phyloP scores from a whole-genome alignment of 2,113 vertebrate species.

The Chauna torquata region DNA sequence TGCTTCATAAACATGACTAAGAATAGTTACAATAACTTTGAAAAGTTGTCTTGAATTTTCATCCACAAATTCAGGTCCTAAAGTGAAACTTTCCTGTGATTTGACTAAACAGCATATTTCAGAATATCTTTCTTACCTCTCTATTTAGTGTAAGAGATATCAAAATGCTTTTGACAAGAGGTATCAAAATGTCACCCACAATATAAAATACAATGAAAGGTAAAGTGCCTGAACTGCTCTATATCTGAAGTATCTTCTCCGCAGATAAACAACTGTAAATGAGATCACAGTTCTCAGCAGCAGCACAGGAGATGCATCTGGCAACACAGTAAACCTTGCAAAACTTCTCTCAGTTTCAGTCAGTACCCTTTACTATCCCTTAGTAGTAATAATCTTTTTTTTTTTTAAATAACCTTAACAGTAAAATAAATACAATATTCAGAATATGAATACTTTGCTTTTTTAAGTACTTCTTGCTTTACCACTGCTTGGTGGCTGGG shows the following conservation, averaged over 20 bases:
- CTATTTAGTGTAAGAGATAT: neutral
- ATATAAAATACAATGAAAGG: neutral
- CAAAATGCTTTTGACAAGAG: neutral
- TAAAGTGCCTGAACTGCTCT: neutral
- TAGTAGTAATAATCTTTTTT: neutral
- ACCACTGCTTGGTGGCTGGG: neutral
- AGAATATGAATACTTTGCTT: neutral
- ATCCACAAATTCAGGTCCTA: neutral
- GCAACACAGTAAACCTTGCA: neutral
- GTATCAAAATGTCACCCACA: neutral
- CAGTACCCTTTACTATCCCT: neutral
- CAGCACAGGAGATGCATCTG: neutral
- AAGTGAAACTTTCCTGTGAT: neutral
- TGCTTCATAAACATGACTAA: neutral
- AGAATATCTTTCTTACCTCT: neutral
- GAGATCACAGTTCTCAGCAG: neutral
- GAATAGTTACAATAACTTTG: neutral
- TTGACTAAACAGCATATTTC: neutral
- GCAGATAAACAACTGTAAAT: neutral
- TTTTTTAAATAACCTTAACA: neutral
- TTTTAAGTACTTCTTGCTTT: neutral
- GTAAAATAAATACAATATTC: slow-evolving; percentile 13
- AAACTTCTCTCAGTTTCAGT: neutral
- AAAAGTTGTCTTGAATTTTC: neutral
- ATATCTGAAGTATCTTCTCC: neutral